A percentile compares a stretch with the other conserved stretches of the same genome.
Conservation (phyloP, 2,113 vertebrate species). For the Cnemophilus loriae region DNA sequence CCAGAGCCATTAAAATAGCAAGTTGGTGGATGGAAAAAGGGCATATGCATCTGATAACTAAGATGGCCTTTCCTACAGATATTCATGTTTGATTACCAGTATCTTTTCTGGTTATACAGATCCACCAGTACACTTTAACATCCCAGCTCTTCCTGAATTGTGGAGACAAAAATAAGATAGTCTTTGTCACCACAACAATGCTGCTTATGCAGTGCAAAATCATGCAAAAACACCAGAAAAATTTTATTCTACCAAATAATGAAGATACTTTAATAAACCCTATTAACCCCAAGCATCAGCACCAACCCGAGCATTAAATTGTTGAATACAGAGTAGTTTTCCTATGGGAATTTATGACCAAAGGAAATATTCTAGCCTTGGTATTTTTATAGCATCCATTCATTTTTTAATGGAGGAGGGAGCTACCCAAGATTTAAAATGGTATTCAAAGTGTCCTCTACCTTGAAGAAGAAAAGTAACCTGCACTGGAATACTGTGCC, state of each 20-base stretch:
- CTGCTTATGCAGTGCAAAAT: neutral
- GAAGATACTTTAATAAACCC: neutral
- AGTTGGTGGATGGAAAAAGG: neutral
- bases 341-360: neutral
- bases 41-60: neutral
- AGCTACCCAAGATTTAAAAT: neutral
- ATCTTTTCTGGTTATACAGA: neutral
- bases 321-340: neutral
- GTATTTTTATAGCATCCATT: neutral
- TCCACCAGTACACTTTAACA: neutral
- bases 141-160: neutral
- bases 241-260: neutral
- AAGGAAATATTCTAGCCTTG: neutral
- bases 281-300: neutral
- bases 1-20: neutral
- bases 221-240: rapidly evolving
- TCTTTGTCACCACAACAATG: neutral
- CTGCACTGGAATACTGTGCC: rapidly evolving
- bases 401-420: neutral
- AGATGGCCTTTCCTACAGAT: neutral
- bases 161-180: neutral
- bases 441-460: neutral
- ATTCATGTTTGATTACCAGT: neutral
- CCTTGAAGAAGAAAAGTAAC: neutral
- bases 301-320: neutral